Conservation (phyloP, 2,797 vertebrate genomes). For the Phataginus tetradactyla region DNA sequence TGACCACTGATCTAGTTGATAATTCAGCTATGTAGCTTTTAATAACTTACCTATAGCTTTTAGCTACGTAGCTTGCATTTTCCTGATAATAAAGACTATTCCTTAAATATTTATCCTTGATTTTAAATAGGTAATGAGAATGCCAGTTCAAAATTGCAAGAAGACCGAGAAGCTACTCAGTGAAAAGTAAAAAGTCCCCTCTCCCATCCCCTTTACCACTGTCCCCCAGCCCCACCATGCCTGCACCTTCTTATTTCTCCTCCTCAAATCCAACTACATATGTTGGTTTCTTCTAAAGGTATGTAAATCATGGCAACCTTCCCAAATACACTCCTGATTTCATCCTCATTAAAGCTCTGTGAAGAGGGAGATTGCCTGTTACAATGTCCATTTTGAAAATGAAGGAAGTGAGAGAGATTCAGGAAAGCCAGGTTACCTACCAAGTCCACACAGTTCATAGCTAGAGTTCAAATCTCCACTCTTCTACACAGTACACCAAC, state of each 20-base stretch:
- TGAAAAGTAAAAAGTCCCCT: neutral
- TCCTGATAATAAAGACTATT: neutral
- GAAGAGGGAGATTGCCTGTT: neutral
- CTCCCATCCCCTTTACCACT: neutral
- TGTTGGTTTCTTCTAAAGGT: neutral
- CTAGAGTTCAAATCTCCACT: neutral
- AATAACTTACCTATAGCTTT: neutral
- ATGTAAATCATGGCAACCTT: neutral
- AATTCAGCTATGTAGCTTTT: neutral
- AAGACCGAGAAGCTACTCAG: neutral
- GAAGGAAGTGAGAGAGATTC: neutral
- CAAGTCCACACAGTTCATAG: neutral
- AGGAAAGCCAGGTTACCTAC: neutral
- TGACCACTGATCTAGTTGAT: neutral
- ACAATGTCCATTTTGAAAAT: neutral
- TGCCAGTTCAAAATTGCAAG: neutral
- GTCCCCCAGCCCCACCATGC: accelerated
- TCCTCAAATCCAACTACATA: neutral
- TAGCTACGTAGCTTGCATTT: neutral
- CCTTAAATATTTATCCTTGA: neutral
- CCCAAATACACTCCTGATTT: neutral
- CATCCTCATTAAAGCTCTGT: neutral
- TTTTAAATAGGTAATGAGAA: neutral
- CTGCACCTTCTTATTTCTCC: neutral
- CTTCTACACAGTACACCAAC: neutral